Conservation (phyloP, 2,888 invertebrate genomes). For the Drosophila atripex region DNA sequence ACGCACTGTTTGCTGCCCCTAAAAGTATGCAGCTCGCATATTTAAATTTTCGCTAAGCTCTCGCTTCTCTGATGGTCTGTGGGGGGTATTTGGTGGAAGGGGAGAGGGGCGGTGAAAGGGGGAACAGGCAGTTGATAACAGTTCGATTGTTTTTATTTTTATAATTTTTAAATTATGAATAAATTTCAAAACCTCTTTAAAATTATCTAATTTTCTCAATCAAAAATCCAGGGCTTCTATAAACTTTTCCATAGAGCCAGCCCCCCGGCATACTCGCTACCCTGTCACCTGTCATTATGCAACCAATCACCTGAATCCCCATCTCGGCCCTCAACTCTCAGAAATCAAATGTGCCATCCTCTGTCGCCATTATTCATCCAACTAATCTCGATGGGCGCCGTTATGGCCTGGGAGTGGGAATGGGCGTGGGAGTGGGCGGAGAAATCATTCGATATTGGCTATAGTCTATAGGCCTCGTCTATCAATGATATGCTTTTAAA, state of each 20-base stretch:
- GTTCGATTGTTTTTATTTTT: background rate
- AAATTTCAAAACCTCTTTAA: no score
- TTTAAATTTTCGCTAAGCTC: conserved; percentile 58
- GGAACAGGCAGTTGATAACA: background rate
- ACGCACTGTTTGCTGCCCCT: conserved; percentile 58
- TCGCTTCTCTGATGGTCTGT: conserved; percentile 13
- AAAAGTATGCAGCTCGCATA: conserved; percentile 68
- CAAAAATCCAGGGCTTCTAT: no score
- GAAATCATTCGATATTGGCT: conserved; percentile 1
- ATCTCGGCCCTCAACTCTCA: conserved; percentile 2
- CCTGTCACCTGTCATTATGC: conserved; percentile 6
- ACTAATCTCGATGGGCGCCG: conserved; percentile 26
- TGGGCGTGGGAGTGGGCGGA: conserved; percentile 5
- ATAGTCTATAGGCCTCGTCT: conserved; percentile 6
- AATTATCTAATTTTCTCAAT: no score
- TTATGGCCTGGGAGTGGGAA: conserved; percentile 6
- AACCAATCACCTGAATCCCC: conserved; percentile 8
- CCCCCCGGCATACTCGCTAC: background rate
- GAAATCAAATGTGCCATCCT: conserved; percentile 26
- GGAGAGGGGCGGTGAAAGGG: no score
- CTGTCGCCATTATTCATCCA: conserved; percentile 37
- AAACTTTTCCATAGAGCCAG: background rate
- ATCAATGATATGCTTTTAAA: conserved; percentile 3
- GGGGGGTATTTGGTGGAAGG: conserved; percentile 1
- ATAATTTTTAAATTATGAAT: background rate